Percentiles rank a stretch among this genome's conserved stretches.
Conservation (phyloP, 2,113 vertebrate species). For the Sturnus vulgaris region DNA sequence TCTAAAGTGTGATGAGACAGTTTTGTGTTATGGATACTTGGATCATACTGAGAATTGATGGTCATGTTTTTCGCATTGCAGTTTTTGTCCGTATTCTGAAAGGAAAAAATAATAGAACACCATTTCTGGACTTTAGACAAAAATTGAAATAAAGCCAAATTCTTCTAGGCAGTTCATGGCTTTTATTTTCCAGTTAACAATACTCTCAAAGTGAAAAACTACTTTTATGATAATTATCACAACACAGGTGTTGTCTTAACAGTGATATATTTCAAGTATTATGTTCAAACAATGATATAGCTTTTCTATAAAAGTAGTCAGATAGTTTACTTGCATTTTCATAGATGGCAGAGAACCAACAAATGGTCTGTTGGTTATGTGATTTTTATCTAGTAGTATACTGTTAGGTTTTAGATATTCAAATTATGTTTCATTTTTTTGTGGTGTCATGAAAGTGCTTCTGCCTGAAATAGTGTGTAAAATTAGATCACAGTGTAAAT, state of each 20-base stretch:
- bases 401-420: not conserved
- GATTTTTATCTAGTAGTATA: not conserved
- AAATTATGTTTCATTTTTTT: not conserved
- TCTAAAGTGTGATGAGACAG: not conserved
- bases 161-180: not conserved
- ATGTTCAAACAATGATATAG: not conserved
- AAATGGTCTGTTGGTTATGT: not conserved
- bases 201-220: not conserved
- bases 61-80: not conserved
- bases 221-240: not conserved
- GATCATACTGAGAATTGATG: not conserved
- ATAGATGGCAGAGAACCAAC: not conserved
- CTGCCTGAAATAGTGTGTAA: not conserved
- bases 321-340: not conserved
- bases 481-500: not conserved
- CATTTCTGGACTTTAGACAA: not conserved
- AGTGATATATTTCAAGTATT: not conserved
- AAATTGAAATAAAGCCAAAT: not conserved
- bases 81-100: not conserved
- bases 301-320: not conserved
- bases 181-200: not conserved
- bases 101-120: not conserved
- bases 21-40: not conserved
- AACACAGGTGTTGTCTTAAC: not conserved
- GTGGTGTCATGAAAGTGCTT: not conserved